phyloP scores from a whole-genome alignment of 2,113 vertebrate genomes.

The Crotophaga sulcirostris region DNA sequence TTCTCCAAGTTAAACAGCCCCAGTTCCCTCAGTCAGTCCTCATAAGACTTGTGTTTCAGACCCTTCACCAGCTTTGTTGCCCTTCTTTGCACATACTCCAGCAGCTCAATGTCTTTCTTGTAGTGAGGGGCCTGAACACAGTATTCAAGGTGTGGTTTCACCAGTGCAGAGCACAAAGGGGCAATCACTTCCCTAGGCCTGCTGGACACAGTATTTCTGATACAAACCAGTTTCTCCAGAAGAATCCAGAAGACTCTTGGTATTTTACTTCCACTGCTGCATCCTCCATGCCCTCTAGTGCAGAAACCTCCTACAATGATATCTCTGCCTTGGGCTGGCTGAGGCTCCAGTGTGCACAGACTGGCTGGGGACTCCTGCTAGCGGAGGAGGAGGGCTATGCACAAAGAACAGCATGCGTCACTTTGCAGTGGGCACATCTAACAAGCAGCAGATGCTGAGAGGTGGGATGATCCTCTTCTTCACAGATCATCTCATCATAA shows the following conservation, averaged over 20 bases:
- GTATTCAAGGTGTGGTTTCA: rapidly evolving
- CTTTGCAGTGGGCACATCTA: neutral
- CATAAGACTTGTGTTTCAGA: rapidly evolving
- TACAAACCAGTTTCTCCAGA: neutral
- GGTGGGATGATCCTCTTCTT: neutral
- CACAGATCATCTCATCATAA: neutral
- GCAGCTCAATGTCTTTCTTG: too few relatives aligned
- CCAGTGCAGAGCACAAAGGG: rapidly evolving
- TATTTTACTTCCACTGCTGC: neutral
- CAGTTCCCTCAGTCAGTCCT: rapidly evolving
- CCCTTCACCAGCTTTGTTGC: rapidly evolving
- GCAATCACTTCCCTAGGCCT: neutral
- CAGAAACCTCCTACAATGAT: neutral
- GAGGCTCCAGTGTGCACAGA: neutral
- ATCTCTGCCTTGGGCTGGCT: neutral
- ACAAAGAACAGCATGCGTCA: neutral
- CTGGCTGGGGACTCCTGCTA: neutral
- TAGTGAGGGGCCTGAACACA: neutral
- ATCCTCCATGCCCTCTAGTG: neutral
- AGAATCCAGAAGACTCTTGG: neutral
- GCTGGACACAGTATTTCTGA: neutral
- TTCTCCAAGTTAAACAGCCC: neutral
- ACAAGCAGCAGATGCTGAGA: neutral
- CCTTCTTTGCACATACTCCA: rapidly evolving
- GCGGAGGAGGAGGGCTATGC: neutral